Evolutionary conservation across 2,888 invertebrate genomes (phyloP), one percentile per base, ranked within the genome.

Genomic region (Prostheceraeus crozeri): DNA sequence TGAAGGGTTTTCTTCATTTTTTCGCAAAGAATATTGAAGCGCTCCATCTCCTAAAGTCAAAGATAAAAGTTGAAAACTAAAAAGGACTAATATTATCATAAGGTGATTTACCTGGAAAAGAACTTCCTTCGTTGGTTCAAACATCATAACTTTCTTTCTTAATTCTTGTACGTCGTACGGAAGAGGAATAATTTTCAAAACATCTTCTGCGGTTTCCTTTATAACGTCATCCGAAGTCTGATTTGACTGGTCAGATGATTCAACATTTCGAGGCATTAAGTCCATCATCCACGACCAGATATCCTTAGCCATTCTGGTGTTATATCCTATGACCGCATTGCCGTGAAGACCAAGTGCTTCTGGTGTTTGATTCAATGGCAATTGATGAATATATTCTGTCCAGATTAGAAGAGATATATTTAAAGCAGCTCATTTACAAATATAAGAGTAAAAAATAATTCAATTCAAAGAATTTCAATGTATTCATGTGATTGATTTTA

Each of bases 111-210:
- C 33, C 79, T 91, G 90, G 54, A 90, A 80, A 53, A 91, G 77
- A 1, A 91, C 90, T n/a, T 89, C 85, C 0, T 86, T 83, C 0
- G 87, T 84, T 1, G 90, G 90, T 2, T 85, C 83, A 67, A 89
- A 83, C 66, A 82, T 82, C 77, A 85, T 79, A 69, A 85, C 85
- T 71, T 83, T 83, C 72, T 85, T 85, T 65, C 85, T 82, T 30
- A 89, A 83, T 71, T 84, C 84, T 80, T 84, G 84, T 52, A 89
- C 80, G 76, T 90, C 88, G 73, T 84, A 89, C 64, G 81, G 80
- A 10, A 74, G 73, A 0, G 90, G 90, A 57, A 90, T 79, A 74
- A 86, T 86, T 27, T 73, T 72, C 28, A 89, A 74, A 59, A 90
- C 84, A 67, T 89, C 89, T 55, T 81, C 80, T 1, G 88, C 87